These are phyloP conservation scores for Drosophila mimetica DNA, from an alignment of 2,888 invertebrate genomes.

Conservation along the genomic window DNA sequence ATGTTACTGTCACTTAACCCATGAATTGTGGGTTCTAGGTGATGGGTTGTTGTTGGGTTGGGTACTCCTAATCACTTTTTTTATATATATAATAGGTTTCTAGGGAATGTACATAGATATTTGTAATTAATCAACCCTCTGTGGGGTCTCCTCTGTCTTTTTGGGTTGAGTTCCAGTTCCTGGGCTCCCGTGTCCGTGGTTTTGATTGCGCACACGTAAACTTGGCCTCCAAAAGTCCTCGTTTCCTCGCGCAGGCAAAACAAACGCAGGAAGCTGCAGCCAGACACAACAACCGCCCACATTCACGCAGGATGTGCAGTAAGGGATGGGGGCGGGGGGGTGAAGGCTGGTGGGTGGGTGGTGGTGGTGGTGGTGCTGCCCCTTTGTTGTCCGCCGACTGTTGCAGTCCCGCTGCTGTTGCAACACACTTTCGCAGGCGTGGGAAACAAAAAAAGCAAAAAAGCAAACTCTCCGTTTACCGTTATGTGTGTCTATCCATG, in stretches of 20 bases:
- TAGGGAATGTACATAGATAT: no score
- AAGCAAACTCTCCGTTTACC: conserved; percentile 9
- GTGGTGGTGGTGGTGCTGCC: not conserved
- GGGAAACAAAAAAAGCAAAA: conserved; percentile 11
- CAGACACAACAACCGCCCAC: conserved; percentile 37
- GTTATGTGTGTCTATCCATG: conserved; percentile 21
- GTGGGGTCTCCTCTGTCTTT: no score
- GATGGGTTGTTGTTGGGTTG: no score
- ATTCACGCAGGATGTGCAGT: not conserved
- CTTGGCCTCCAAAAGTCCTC: conserved; percentile 75
- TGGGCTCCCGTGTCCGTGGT: conserved; percentile 6
- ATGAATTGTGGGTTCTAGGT: conserved; percentile 2
- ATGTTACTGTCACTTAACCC: conserved; percentile 42
- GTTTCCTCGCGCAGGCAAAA: conserved; percentile 45
- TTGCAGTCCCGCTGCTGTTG: conserved; percentile 1
- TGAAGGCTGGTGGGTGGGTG: not conserved
- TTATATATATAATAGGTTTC: no score
- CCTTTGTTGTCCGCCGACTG: conserved; percentile 31
- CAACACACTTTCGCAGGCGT: conserved; percentile 4
- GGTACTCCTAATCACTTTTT: no score
- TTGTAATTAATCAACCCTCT: no score
- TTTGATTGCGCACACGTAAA: conserved; percentile 65
- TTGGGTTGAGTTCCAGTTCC: not conserved
- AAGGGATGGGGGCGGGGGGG: not conserved
- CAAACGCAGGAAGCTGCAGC: conserved; percentile 41